phyloP scores from a whole-genome alignment of 2,888 invertebrate species.

The Ophioninae sp. region DNA sequence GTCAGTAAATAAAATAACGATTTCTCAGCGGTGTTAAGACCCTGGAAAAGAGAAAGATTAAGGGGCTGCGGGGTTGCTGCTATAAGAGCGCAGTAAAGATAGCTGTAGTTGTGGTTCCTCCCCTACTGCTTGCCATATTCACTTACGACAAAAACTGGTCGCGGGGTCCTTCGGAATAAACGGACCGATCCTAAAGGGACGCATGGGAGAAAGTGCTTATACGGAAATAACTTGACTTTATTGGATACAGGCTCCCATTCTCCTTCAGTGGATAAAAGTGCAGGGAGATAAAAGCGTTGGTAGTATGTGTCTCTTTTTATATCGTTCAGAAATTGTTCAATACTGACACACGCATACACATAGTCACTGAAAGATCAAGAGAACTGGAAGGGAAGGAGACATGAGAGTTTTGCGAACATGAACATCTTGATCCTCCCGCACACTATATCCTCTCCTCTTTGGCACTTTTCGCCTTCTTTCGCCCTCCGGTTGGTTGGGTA shows the following conservation, averaged over 20 bases:
- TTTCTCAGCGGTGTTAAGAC: slow-evolving; percentile 49
- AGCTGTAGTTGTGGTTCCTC: slow-evolving; percentile 28
- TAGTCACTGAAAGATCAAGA: background rate
- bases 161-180: slow-evolving; percentile 24
- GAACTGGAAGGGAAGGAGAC: background rate
- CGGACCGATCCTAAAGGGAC: slow-evolving; percentile 27
- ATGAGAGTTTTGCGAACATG: slow-evolving; percentile 21
- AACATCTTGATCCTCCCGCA: slow-evolving; percentile 13
- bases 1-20: slow-evolving; percentile 31
- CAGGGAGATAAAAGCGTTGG: slow-evolving; percentile 67
- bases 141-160: slow-evolving; percentile 45
- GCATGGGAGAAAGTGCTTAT: slow-evolving; percentile 24
- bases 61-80: slow-evolving; percentile 43
- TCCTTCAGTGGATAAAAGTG: slow-evolving; percentile 66
- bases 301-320: slow-evolving; percentile 68
- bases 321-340: slow-evolving; percentile 59
- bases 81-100: slow-evolving; percentile 54
- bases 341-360: slow-evolving; percentile 12
- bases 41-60: slow-evolving; percentile 53
- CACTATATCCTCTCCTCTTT: slow-evolving; percentile 14
- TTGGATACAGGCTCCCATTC: slow-evolving; percentile 68
- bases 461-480: slow-evolving; percentile 22
- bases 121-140: slow-evolving; percentile 43
- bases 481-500: slow-evolving; percentile 4
- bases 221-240: slow-evolving; percentile 76